Evolutionary conservation across 1,140 invertebrate species (phyloP).

Genomic region (Eupristina koningsbergeri): DNA sequence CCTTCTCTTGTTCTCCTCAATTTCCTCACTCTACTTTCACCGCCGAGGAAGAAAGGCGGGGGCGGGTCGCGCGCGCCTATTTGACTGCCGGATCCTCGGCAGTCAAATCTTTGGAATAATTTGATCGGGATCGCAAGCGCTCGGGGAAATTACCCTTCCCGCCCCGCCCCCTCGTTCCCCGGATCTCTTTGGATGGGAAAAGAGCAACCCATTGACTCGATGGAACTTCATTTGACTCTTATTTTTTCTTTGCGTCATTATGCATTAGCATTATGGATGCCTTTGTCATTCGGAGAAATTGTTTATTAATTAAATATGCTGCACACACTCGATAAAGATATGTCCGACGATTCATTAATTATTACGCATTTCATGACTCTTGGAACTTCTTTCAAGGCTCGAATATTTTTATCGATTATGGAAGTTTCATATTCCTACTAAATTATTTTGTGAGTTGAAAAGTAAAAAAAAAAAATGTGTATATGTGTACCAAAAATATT

Average conservation of each 20-base stretch:
- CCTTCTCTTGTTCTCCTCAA: not conserved
- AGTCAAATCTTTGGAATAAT: constrained; percentile 41
- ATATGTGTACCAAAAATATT: too few relatives aligned
- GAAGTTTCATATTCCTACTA: too few relatives aligned
- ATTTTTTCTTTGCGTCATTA: constrained; percentile 1
- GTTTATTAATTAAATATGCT: too few relatives aligned
- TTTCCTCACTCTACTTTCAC: not conserved
- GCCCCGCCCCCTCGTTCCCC: constrained; percentile 53
- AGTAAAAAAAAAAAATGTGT: too few relatives aligned
- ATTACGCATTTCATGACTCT: too few relatives aligned
- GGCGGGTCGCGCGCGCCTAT: not conserved
- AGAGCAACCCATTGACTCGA: not conserved
- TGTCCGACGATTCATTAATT: too few relatives aligned
- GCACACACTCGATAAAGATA: too few relatives aligned
- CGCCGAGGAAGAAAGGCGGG: not conserved
- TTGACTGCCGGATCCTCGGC: not conserved
- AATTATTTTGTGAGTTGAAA: too few relatives aligned
- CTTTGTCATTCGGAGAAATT: not conserved
- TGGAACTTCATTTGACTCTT: not conserved
- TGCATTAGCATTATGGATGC: not conserved
- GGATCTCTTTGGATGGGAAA: not conserved
- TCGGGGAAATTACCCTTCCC: constrained; percentile 40
- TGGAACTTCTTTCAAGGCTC: too few relatives aligned
- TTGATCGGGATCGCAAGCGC: constrained; percentile 39
- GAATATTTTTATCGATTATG: too few relatives aligned